Conservation (phyloP, 1,140 invertebrate genomes). For the Drosophila hydei region DNA sequence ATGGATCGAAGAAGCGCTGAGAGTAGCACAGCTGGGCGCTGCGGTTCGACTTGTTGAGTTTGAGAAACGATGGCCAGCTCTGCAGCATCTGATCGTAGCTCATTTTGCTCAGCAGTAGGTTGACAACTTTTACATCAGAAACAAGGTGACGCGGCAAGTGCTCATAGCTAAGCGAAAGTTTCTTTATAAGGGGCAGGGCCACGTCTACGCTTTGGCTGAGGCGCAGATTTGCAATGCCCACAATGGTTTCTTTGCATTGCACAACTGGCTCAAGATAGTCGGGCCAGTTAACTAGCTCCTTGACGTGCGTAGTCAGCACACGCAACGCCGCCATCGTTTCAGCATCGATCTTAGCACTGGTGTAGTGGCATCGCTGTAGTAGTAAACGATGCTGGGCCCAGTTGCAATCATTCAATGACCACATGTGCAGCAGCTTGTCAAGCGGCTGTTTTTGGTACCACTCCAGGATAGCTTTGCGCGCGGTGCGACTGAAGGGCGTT, state of each 20-base stretch:
- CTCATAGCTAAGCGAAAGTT: constrained; percentile 43
- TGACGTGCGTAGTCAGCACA: constrained; percentile 28
- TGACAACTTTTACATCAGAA: constrained; percentile 22
- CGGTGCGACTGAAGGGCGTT: constrained; percentile 58
- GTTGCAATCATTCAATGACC: constrained; percentile 38
- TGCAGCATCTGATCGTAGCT: constrained; percentile 62
- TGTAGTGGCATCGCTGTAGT: constrained; percentile 60
- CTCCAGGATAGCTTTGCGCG: constrained; percentile 61
- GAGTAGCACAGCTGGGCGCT: background rate
- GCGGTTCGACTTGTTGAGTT: background rate
- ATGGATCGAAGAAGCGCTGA: constrained; percentile 41
- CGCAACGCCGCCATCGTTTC: constrained; percentile 47
- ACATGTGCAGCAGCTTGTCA: constrained; percentile 55
- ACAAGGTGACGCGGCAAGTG: constrained; percentile 62
- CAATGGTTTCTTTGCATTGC: constrained; percentile 23
- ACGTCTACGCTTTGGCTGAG: background rate
- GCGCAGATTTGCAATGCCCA: constrained; percentile 55
- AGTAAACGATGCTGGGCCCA: constrained; percentile 49
- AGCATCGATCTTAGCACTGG: constrained; percentile 17
- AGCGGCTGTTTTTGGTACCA: constrained; percentile 67
- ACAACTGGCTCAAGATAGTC: constrained; percentile 32
- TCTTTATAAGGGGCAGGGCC: constrained; percentile 53
- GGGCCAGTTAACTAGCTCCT: constrained; percentile 49
- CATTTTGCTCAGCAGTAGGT: constrained; percentile 56
- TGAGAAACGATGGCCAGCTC: constrained; percentile 42